phyloP scores from a whole-genome alignment of 2,888 invertebrate species.

The Griposia aprilina region DNA sequence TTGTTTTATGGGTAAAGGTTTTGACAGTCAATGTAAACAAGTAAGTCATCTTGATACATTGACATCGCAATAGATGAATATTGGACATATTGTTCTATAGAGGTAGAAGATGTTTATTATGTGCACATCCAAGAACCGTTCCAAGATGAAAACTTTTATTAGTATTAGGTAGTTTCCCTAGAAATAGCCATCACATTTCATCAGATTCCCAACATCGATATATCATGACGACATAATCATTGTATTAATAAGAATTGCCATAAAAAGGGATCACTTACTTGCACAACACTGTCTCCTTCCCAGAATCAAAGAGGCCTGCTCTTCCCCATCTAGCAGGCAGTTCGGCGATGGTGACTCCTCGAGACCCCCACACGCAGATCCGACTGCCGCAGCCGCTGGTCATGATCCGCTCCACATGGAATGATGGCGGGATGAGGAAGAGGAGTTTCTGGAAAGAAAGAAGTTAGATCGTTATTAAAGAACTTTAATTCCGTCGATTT shows the following conservation, averaged over 20 bases:
- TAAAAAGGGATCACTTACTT: conserved; percentile 89
- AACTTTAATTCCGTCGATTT: background rate
- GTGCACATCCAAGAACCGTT: background rate
- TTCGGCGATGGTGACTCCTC: conserved; percentile 93
- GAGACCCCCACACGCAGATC: conserved; percentile 92
- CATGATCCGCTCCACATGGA: conserved; percentile 92
- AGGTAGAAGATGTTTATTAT: background rate
- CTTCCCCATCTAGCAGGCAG: conserved; percentile 94
- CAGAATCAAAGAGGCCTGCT: conserved; percentile 92
- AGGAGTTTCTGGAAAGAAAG: conserved; percentile 91
- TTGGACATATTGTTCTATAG: background rate
- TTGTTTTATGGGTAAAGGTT: conserved; percentile 12
- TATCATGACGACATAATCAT: background rate
- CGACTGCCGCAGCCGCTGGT: conserved; percentile 92
- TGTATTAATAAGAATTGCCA: background rate
- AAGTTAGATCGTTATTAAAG: background rate
- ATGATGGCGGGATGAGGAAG: conserved; percentile 92
- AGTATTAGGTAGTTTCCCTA: background rate
- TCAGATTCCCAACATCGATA: background rate
- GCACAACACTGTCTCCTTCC: conserved; percentile 93
- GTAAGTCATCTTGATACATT: background rate
- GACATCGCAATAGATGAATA: background rate
- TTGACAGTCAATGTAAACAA: background rate
- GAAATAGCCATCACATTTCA: background rate
- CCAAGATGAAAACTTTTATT: too few species aligned